Percentiles rank a stretch among this genome's conserved stretches.
These are phyloP conservation scores for Tokudaia tokunoshimensis DNA, from an alignment of 2,797 vertebrate genomes.

Conservation along the genomic window DNA sequence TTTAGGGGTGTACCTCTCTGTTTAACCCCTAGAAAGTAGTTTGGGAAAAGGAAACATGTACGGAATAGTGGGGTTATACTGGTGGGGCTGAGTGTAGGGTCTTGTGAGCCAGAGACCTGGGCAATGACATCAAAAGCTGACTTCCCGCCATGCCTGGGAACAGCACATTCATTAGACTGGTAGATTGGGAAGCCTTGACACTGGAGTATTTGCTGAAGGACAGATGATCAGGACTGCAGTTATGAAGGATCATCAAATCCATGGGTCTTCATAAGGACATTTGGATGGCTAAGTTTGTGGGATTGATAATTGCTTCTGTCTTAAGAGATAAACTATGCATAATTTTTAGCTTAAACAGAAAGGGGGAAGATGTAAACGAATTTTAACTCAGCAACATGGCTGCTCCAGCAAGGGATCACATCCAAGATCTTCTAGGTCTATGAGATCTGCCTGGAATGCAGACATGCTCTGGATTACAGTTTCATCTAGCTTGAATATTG, in stretches of 20 bases:
- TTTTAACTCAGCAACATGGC: background rate
- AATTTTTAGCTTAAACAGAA: background rate
- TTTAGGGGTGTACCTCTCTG: background rate
- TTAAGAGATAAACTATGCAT: background rate
- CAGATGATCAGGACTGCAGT: background rate
- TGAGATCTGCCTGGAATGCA: background rate
- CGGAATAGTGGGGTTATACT: background rate
- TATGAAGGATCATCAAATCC: background rate
- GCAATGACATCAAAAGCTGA: background rate
- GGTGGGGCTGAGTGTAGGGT: background rate
- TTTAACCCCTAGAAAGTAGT: background rate
- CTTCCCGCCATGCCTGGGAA: fast-evolving
- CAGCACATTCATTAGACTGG: background rate
- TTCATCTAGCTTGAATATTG: background rate
- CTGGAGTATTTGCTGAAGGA: background rate
- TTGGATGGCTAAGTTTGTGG: background rate
- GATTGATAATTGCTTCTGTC: background rate
- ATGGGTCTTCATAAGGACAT: background rate
- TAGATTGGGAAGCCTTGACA: background rate
- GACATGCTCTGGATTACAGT: background rate
- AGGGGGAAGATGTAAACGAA: background rate
- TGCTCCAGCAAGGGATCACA: background rate
- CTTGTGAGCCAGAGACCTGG: background rate
- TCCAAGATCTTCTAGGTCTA: background rate
- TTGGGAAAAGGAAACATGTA: background rate